Evolutionary conservation across 2,888 invertebrate species (phyloP), one percentile per base, ranked within the genome.

Genomic region (Notodromas monacha): DNA sequence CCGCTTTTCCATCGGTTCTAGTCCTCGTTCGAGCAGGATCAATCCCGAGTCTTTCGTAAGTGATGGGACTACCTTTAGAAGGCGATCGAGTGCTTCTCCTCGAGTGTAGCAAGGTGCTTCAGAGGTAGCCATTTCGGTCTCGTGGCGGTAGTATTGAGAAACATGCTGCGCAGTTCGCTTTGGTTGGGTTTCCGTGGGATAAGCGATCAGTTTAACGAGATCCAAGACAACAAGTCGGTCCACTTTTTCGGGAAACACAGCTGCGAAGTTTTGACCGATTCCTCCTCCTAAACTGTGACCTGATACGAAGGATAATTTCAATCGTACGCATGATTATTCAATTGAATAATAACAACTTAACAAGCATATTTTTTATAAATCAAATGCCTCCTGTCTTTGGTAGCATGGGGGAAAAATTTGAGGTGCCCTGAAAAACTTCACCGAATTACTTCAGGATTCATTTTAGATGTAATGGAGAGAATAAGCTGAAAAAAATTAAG

Each of bases 231-330:
- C 36, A 8, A 51, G 31, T 15, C 40, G 40, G 16, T 41, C 40
- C n/a, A 49, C 41, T 11, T 40, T 34, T 2, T 46, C 39, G 1
- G 47, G 46, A 34, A 42, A 47, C 8, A 42, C 36, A 2, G 43
- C 42, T 12, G 47, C 40, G 38, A 45, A 50, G 14, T 46, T 33
- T 3, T 46, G 42, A 2, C 42, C 46, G 12, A 49, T 36, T 6
- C 43, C 52, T 2, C 52, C 59, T 2, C 63, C 63, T 39, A 59
- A 49, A 40, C 52, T 51, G 32, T 55, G 54, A 4, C 49, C n/a
- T n/a, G n/a, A n/a, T n/a, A n/a, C n/a, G n/a, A n/a, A n/a, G n/a
- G n/a, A n/a, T n/a, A n/a, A n/a, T n/a, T n/a, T n/a, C n/a, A n/a
- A n/a, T n/a, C n/a, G n/a, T n/a, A n/a, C n/a, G n/a, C n/a, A n/a